A percentile compares a stretch with the other conserved stretches of the same genome.
Evolutionary conservation across 2,888 invertebrate species (phyloP).

Genomic region (Erannis defoliaria): DNA sequence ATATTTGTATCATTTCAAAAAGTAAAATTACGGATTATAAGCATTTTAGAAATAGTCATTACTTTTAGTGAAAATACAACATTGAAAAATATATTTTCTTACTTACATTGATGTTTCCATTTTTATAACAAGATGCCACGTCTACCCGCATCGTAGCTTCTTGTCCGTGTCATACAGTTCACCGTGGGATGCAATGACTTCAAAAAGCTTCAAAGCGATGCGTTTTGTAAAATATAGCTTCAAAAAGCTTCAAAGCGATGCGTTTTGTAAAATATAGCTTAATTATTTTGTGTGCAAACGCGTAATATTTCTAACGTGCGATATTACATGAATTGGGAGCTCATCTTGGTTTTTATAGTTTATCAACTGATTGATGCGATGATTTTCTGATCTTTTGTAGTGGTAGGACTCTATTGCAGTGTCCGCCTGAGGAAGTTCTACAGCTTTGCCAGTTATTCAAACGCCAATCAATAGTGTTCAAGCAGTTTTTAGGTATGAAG

Average conservation of each 20-base stretch:
- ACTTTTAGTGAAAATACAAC: background rate
- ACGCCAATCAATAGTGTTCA: too few relatives aligned
- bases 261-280: conserved; percentile 4
- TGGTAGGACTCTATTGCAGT: too few relatives aligned
- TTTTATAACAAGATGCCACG: background rate
- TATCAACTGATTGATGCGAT: too few relatives aligned
- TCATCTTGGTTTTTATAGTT: too few relatives aligned
- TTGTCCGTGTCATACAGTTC: conserved; percentile 19
- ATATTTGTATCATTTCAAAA: background rate
- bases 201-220: conserved; percentile 24
- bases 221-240: conserved; percentile 15
- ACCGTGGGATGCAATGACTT: conserved; percentile 29
- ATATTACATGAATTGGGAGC: background rate
- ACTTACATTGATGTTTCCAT: background rate
- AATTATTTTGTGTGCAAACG: background rate
- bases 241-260: conserved; percentile 24
- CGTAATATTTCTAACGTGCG: background rate
- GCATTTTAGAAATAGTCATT: too few relatives aligned
- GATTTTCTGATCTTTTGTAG: too few relatives aligned
- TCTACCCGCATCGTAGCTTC: conserved; percentile 9
- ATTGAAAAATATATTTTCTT: too few relatives aligned
- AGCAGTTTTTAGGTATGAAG: too few relatives aligned
- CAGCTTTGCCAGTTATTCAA: too few relatives aligned
- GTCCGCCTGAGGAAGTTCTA: too few relatives aligned
- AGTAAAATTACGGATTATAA: too few relatives aligned